Conservation (phyloP, 1,140 invertebrate genomes). For the Papilio polytes region DNA sequence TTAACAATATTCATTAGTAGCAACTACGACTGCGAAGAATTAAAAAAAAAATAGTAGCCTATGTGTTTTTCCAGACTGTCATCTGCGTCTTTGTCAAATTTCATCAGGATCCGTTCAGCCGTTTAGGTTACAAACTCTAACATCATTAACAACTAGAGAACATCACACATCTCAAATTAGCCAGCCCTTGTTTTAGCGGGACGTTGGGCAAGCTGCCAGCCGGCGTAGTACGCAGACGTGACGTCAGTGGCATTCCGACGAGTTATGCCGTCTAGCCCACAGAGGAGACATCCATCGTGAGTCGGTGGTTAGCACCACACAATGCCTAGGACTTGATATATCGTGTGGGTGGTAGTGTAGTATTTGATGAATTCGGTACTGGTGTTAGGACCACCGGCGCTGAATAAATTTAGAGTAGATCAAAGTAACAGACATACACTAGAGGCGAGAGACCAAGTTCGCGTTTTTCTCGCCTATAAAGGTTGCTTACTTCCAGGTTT, state of each 20-base stretch:
- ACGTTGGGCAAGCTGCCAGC: conserved; percentile 49
- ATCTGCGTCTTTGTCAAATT: no score
- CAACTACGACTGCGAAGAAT: no score
- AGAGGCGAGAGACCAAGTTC: no score
- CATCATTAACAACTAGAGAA: background rate
- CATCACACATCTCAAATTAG: conserved; percentile 15
- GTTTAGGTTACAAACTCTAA: no score
- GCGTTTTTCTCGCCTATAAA: no score
- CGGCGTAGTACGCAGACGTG: conserved; percentile 59
- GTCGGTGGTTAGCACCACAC: conserved; percentile 28
- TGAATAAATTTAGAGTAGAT: conserved; percentile 20
- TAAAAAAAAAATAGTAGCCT: no score
- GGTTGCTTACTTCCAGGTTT: no score
- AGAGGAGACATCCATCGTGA: conserved; percentile 37
- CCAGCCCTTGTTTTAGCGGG: conserved; percentile 49
- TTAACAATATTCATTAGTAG: no score
- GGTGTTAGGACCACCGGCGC: conserved; percentile 21
- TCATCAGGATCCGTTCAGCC: no score
- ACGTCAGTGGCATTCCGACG: conserved; percentile 50
- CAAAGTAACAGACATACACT: background rate
- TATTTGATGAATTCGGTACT: conserved; percentile 26
- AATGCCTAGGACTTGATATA: conserved; percentile 3
- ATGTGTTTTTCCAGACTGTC: no score
- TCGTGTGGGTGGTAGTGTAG: conserved; percentile 10
- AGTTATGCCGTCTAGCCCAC: conserved; percentile 38